phyloP scores from a whole-genome alignment of 2,113 vertebrate genomes.

The Eonycteris spelaea region DNA sequence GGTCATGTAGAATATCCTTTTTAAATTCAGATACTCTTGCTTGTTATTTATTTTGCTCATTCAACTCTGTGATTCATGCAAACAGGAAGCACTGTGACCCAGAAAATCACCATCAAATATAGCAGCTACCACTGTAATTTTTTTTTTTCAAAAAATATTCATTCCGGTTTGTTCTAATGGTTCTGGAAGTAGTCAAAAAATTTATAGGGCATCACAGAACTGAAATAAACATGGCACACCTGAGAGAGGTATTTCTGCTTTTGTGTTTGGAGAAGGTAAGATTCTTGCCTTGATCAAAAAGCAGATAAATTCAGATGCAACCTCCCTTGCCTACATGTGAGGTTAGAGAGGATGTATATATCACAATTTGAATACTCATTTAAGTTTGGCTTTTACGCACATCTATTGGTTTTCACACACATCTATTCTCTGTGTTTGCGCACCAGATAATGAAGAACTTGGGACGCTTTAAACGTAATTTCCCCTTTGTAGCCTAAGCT shows the following conservation, averaged over 20 bases:
- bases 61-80: slow-evolving; percentile 17
- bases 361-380: background rate
- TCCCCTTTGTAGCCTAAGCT: background rate
- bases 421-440: slow-evolving; percentile 26
- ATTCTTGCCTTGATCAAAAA: slow-evolving; percentile 23
- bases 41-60: slow-evolving; percentile 20
- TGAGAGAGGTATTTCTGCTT: slow-evolving; percentile 18
- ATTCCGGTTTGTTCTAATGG: slow-evolving; percentile 29
- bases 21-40: slow-evolving; percentile 10
- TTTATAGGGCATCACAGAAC: slow-evolving; percentile 28
- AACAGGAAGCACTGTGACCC: background rate
- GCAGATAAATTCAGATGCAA: slow-evolving; percentile 15
- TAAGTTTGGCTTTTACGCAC: slow-evolving; percentile 51
- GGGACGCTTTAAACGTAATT: slow-evolving; percentile 29
- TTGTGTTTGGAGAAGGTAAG: background rate
- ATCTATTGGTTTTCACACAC: slow-evolving; percentile 34
- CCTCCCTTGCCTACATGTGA: background rate
- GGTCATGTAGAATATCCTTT: background rate
- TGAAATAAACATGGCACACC: background rate
- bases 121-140: background rate
- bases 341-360: slow-evolving; percentile 8
- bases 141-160: background rate
- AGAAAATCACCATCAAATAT: background rate
- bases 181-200: slow-evolving; percentile 33
- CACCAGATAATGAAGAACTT: slow-evolving; percentile 24